A percentile compares a stretch with the other conserved stretches of the same genome.
These are phyloP conservation scores for Sphenodon punctatus DNA, from an alignment of 2,797 vertebrate species.

Conservation along the genomic window DNA sequence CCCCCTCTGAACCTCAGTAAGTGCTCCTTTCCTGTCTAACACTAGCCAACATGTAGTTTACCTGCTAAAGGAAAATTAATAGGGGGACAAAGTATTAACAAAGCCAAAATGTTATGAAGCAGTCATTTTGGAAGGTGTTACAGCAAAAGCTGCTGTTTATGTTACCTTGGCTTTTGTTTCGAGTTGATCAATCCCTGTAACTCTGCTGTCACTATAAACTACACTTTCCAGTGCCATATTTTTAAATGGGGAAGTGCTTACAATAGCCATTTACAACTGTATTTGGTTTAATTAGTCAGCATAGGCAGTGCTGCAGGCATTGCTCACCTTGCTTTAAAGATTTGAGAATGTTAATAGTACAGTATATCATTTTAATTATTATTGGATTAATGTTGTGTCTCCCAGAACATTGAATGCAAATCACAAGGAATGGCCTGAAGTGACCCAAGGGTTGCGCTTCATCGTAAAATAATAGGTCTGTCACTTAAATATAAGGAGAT, in stretches of 20 bases:
- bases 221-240: constrained; percentile 61
- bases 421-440: constrained; percentile 69
- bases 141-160: constrained; percentile 40
- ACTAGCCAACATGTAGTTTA: background rate
- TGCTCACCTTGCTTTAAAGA: constrained; percentile 77
- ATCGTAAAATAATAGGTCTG: constrained; percentile 69
- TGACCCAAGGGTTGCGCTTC: constrained; percentile 70
- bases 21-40: constrained; percentile 37
- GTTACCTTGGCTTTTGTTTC: constrained; percentile 23
- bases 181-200: constrained; percentile 51
- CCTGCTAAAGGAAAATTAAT: constrained; percentile 17
- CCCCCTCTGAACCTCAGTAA: constrained; percentile 2
- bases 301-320: constrained; percentile 68
- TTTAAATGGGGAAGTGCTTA: constrained; percentile 71
- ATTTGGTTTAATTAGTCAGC: constrained; percentile 77
- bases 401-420: constrained; percentile 73
- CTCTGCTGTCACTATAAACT: constrained; percentile 19
- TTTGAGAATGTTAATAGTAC: constrained; percentile 81
- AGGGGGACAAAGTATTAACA: background rate
- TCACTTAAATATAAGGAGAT: constrained; percentile 63
- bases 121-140: constrained; percentile 25
- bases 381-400: constrained; percentile 77
- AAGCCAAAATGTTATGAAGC: constrained; percentile 10
- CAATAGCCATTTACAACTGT: constrained; percentile 71
- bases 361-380: constrained; percentile 82